These are phyloP conservation scores for Ovibos moschatus DNA, from an alignment of 2,113 vertebrate species.

Conservation along the genomic window DNA sequence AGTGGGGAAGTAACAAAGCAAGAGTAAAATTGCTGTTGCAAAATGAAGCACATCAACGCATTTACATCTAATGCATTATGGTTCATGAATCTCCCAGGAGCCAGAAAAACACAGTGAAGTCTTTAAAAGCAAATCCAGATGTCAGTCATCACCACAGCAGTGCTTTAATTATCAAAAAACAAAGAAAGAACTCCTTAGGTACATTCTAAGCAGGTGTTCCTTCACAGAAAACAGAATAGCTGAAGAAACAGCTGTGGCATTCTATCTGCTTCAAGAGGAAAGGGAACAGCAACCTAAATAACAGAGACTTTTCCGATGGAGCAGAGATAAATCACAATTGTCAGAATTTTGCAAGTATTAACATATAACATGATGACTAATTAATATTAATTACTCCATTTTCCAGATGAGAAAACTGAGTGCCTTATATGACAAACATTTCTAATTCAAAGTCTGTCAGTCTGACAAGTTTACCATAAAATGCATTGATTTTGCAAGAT, in stretches of 20 bases:
- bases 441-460: not conserved
- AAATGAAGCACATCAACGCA: constrained; percentile 48
- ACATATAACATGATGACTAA: not conserved
- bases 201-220: constrained; percentile 63
- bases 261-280: constrained; percentile 9
- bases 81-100: constrained; percentile 52
- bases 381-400: constrained; percentile 53
- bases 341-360: constrained; percentile 30
- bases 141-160: constrained; percentile 33
- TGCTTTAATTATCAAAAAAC: constrained; percentile 63
- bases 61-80: constrained; percentile 23
- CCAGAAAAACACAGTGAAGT: constrained; percentile 22
- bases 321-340: not conserved
- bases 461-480: not conserved
- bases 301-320: not conserved
- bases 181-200: constrained; percentile 69
- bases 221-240: constrained; percentile 41
- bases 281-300: not conserved
- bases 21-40: constrained; percentile 27
- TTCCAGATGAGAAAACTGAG: constrained; percentile 54
- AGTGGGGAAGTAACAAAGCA: constrained; percentile 51
- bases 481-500: constrained; percentile 13
- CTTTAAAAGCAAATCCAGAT: constrained; percentile 70
- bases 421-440: not conserved
- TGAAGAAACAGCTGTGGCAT: constrained; percentile 50